phyloP scores from a whole-genome alignment of 2,888 invertebrate genomes.

The Apomyelois bistriatella region DNA sequence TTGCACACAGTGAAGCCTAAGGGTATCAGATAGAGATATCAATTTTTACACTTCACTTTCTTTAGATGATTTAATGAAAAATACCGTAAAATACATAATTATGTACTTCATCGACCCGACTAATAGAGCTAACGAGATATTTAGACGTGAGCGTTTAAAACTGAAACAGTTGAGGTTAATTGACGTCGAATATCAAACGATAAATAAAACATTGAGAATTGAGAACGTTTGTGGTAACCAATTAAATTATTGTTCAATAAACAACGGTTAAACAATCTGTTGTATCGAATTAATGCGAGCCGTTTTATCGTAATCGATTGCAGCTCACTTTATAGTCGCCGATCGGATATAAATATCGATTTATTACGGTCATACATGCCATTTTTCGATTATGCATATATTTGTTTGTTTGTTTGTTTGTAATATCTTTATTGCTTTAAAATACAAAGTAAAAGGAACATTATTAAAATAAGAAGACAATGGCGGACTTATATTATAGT shows the following conservation, averaged over 20 bases:
- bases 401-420: not conserved
- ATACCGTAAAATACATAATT: no score
- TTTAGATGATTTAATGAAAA: no score
- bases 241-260: slow-evolving; percentile 11
- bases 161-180: not conserved
- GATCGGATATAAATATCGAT: slow-evolving; percentile 3
- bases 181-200: not conserved
- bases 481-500: no score
- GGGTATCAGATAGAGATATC: no score
- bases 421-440: no score
- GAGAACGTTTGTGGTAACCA: slow-evolving; percentile 6
- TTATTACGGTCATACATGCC: slow-evolving; percentile 7
- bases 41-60: no score
- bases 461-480: no score
- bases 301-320: slow-evolving; percentile 5
- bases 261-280: slow-evolving; percentile 8
- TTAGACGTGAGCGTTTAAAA: not conserved
- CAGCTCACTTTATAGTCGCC: slow-evolving; percentile 9
- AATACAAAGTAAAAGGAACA: no score
- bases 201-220: slow-evolving; percentile 5
- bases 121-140: not conserved
- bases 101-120: no score
- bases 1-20: no score
- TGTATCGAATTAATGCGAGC: slow-evolving; percentile 7
- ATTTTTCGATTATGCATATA: not conserved